Percentiles rank a stretch among this genome's conserved stretches.
Evolutionary conservation across 2,113 vertebrate species (phyloP).

Genomic region (Thalassarche chlororhynchos): DNA sequence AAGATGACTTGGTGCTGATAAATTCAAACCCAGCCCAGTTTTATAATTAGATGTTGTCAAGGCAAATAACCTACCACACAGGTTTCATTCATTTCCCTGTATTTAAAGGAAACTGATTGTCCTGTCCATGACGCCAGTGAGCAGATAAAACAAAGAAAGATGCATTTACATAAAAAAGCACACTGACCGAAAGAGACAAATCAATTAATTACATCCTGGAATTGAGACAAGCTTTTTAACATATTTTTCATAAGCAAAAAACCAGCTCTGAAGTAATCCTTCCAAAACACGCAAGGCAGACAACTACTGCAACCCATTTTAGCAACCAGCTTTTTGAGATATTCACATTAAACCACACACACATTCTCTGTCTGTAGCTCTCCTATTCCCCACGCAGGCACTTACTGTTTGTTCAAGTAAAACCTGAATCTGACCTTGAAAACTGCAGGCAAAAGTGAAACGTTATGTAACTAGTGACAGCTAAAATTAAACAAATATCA

Average conservation of each 20-base stretch:
- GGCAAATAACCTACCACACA: not conserved
- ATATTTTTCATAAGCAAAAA: not conserved
- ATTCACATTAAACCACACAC: fast-evolving
- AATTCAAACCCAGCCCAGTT: not conserved
- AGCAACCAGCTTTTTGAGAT: not conserved
- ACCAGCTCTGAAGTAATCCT: not conserved
- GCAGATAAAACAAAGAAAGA: not conserved
- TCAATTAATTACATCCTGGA: not conserved
- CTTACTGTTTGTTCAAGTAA: not conserved
- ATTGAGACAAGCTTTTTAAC: not conserved
- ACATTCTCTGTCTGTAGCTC: fast-evolving
- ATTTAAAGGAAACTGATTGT: too few relatives aligned
- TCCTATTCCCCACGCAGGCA: fast-evolving
- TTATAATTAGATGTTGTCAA: not conserved
- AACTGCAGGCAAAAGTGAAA: not conserved
- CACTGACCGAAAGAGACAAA: not conserved
- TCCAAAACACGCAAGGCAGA: not conserved
- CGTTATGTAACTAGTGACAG: not conserved
- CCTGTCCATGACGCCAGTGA: fast-evolving
- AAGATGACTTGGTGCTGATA: not conserved
- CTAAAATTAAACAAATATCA: not conserved
- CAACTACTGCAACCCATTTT: fast-evolving
- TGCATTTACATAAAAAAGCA: not conserved
- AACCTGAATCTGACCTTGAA: not conserved
- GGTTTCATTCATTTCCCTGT: not conserved